These are phyloP conservation scores for Terrapene triunguis DNA, from an alignment of 2,113 vertebrate genomes.

Conservation along the genomic window DNA sequence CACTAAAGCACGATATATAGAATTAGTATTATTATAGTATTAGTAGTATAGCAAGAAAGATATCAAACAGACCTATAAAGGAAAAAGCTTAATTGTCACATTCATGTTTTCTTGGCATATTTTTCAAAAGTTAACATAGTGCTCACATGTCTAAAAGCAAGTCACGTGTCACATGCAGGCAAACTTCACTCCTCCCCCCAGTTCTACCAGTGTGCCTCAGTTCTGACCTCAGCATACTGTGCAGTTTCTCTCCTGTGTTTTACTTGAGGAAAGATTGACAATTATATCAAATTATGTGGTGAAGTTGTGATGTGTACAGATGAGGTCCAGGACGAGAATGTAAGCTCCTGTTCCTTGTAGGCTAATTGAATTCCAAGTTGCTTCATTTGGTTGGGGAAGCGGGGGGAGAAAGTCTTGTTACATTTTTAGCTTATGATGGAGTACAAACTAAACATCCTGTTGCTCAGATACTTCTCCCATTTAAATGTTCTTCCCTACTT, in stretches of 20 bases:
- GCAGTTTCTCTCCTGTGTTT: background rate
- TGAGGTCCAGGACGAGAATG: background rate
- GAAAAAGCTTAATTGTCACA: background rate
- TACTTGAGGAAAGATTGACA: background rate
- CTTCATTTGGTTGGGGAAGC: background rate
- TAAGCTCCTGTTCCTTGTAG: background rate
- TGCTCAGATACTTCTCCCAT: background rate
- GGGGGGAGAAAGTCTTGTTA: background rate
- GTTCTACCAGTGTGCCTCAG: background rate
- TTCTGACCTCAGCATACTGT: background rate
- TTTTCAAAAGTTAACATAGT: background rate
- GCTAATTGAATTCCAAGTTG: background rate
- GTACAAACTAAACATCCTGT: background rate
- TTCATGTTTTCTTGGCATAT: background rate
- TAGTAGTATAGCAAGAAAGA: background rate
- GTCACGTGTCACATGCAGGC: background rate
- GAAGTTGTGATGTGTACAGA: rapidly evolving
- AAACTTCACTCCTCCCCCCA: background rate
- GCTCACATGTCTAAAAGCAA: background rate
- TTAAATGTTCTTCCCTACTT: background rate
- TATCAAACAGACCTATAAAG: background rate
- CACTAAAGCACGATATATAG: background rate
- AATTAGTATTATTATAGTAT: background rate
- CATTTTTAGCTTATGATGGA: background rate
- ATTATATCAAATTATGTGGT: background rate